A percentile compares a stretch with the other conserved stretches of the same genome.
Conservation (phyloP, 2,113 vertebrate genomes). For the Penelope pileata region DNA sequence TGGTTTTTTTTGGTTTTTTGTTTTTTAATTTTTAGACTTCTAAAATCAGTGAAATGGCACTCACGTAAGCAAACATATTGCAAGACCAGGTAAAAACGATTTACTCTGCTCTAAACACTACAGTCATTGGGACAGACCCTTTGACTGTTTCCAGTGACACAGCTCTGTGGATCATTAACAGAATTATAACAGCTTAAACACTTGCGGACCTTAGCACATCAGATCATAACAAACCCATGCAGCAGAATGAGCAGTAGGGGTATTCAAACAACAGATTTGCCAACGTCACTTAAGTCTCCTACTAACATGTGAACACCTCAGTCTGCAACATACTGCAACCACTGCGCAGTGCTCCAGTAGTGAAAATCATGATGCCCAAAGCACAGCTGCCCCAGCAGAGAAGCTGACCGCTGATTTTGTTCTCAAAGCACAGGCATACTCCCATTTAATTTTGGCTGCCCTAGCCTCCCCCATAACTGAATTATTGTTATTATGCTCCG, state of each 20-base stretch:
- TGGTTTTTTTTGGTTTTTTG: neutral
- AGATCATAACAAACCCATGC: neutral
- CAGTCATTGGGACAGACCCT: neutral
- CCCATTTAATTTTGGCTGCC: slow-evolving; percentile 50
- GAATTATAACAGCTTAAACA: neutral
- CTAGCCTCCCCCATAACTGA: slow-evolving; percentile 34
- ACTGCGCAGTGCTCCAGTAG: neutral
- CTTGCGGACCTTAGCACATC: neutral
- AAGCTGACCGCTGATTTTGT: neutral
- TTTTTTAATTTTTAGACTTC: slow-evolving; percentile 40
- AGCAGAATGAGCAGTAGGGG: neutral
- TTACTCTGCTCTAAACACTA: neutral
- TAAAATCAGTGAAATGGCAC: slow-evolving; percentile 51
- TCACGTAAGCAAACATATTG: neutral
- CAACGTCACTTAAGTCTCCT: neutral
- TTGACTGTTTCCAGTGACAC: neutral
- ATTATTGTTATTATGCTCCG: slow-evolving; percentile 65
- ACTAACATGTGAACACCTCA: neutral
- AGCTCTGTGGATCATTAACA: neutral
- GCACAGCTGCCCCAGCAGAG: neutral
- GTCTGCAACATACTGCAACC: neutral
- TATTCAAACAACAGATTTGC: neutral
- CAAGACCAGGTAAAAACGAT: neutral
- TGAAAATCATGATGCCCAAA: neutral
- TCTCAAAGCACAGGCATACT: slow-evolving; percentile 18